These are phyloP conservation scores for Apodemia mormo DNA, from an alignment of 2,888 invertebrate genomes.

Conservation along the genomic window DNA sequence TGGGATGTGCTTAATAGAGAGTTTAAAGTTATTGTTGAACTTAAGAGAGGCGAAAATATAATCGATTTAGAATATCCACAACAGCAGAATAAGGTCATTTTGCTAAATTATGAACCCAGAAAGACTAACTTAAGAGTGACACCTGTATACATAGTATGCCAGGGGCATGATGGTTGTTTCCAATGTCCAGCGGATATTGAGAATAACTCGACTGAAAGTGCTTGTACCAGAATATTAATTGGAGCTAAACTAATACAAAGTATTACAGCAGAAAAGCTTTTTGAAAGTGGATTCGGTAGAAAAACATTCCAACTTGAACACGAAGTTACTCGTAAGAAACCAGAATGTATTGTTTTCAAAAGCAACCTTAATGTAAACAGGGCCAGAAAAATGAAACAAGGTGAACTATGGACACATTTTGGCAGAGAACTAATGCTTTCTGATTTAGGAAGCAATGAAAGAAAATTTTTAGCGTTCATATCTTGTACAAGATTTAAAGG, in stretches of 20 bases:
- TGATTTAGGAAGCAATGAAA: constrained; percentile 82
- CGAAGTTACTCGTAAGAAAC: constrained; percentile 78
- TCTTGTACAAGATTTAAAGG: constrained; percentile 92
- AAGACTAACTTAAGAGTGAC: constrained; percentile 84
- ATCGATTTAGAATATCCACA: constrained; percentile 82
- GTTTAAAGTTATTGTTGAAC: constrained; percentile 86
- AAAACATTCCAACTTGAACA: constrained; percentile 92
- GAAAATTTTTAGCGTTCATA: constrained; percentile 94
- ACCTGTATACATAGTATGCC: constrained; percentile 92
- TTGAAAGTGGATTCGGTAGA: constrained; percentile 88
- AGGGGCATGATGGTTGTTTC: constrained; percentile 89
- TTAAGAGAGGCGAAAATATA: constrained; percentile 84
- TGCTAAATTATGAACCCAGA: constrained; percentile 81
- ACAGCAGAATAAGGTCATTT: constrained; percentile 65
- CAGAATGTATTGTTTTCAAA: constrained; percentile 87
- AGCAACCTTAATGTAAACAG: constrained; percentile 86
- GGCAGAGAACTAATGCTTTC: constrained; percentile 92
- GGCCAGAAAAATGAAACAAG: constrained; percentile 87
- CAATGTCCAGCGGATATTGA: constrained; percentile 85
- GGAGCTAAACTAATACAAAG: constrained; percentile 92
- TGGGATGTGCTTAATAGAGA: constrained; percentile 85
- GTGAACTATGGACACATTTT: constrained; percentile 91
- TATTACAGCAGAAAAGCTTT: constrained; percentile 92
- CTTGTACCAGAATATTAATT: constrained; percentile 87
- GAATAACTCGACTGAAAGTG: constrained; percentile 84